phyloP scores from a whole-genome alignment of 64 coral and sea anemone species.

The Dendrophyllia cribrosa region DNA sequence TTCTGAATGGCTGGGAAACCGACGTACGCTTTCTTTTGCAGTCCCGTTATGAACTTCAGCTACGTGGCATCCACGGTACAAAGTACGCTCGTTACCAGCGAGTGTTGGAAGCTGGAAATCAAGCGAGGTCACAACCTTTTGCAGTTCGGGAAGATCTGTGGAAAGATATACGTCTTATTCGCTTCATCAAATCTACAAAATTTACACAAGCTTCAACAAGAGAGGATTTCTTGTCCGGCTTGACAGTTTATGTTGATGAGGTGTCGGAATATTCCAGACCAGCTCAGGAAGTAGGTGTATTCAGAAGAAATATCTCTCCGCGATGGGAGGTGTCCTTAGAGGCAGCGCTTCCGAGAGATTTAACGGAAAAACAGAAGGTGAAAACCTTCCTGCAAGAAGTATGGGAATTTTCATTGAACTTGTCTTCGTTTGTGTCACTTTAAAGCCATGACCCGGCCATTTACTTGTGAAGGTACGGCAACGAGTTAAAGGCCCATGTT shows the following conservation, averaged over 20 bases:
- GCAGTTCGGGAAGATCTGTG: conserved; percentile 66
- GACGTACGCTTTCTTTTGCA: conserved; percentile 88
- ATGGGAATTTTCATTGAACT: conserved; percentile 70
- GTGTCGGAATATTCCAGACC: conserved; percentile 87
- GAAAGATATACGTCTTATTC: conserved; percentile 81
- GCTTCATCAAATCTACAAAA: conserved; percentile 32
- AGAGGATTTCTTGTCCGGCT: conserved; percentile 29
- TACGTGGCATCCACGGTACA: conserved; percentile 48
- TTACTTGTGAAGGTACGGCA: no score
- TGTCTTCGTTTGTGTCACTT: conserved; percentile 61
- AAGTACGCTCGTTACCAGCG: conserved; percentile 71
- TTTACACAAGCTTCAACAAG: conserved; percentile 11
- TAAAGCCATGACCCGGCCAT: background rate
- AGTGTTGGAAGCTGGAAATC: conserved; percentile 22
- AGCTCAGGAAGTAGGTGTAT: conserved; percentile 25
- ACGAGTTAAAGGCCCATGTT: no score
- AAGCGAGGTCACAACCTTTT: conserved; percentile 32
- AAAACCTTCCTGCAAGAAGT: conserved; percentile 69
- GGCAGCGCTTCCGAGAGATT: conserved; percentile 51
- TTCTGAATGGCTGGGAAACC: conserved; percentile 70
- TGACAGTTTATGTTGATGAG: conserved; percentile 46
- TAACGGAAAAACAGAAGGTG: conserved; percentile 41
- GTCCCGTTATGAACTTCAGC: conserved; percentile 64
- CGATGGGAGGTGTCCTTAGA: conserved; percentile 70
- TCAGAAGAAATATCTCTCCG: conserved; percentile 40